phyloP scores from a whole-genome alignment of 1,140 invertebrate genomes.

The Neodiprion lecontei region DNA sequence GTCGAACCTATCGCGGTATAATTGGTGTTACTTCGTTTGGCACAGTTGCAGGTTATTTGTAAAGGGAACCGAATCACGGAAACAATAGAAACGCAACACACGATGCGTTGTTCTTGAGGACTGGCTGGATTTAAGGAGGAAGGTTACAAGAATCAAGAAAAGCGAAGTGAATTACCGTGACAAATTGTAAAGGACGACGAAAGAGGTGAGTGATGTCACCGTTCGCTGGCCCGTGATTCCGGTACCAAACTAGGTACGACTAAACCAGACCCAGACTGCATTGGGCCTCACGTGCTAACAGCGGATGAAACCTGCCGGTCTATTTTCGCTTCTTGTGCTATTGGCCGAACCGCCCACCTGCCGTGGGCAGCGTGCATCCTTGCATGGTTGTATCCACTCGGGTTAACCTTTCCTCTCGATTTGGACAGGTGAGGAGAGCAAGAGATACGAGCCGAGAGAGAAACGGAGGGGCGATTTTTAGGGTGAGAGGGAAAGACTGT shows the following conservation, averaged over 20 bases:
- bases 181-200: neutral
- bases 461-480: neutral
- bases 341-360: neutral
- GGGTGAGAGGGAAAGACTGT: neutral
- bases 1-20: too few species aligned
- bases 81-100: too few species aligned
- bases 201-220: neutral
- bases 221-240: constrained; percentile 6
- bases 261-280: neutral
- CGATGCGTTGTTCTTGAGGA: too few species aligned
- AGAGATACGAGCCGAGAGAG: neutral
- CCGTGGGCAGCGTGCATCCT: neutral
- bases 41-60: too few species aligned
- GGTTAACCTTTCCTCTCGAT: neutral
- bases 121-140: too few species aligned
- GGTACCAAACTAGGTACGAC: neutral
- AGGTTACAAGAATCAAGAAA: too few species aligned
- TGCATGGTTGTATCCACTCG: neutral
- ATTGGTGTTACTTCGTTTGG: too few species aligned
- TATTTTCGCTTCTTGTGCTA: neutral
- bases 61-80: too few species aligned
- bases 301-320: neutral
- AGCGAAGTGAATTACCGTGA: neutral
- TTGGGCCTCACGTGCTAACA: neutral
- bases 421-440: neutral